phyloP scores from a whole-genome alignment of 2,888 invertebrate genomes.

The Eremobia ochroleuca region DNA sequence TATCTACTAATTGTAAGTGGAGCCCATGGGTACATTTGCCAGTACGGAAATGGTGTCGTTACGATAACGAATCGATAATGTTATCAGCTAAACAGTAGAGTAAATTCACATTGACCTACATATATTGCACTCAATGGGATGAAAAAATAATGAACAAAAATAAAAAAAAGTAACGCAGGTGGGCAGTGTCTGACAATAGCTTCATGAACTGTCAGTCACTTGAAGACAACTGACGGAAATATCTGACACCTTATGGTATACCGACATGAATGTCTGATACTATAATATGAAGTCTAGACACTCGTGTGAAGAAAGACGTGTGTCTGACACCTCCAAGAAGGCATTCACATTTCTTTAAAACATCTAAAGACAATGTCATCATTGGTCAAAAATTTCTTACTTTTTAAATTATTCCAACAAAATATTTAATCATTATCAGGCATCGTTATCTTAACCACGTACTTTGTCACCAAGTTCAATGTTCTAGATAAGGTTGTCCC shows the following conservation, averaged over 20 bases:
- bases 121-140: background rate
- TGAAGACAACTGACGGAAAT: background rate
- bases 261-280: no score
- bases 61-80: conserved; percentile 20
- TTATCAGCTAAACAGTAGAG: conserved; percentile 17
- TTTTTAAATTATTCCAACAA: background rate
- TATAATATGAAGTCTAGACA: no score
- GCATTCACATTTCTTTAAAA: no score
- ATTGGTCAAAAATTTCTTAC: background rate
- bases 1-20: background rate
- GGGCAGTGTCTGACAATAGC: background rate
- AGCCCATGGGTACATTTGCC: background rate
- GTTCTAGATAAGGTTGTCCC: conserved; percentile 50
- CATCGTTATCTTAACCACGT: conserved; percentile 16
- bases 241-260: no score
- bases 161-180: background rate
- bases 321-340: no score
- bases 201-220: background rate
- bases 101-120: conserved; percentile 30
- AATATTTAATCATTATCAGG: background rate
- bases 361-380: background rate
- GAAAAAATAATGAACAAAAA: background rate
- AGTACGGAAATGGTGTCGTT: conserved; percentile 1
- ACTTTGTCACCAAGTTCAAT: conserved; percentile 52
- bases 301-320: no score